phyloP scores from a whole-genome alignment of 2,888 invertebrate genomes.

The Drosophila rubida region DNA sequence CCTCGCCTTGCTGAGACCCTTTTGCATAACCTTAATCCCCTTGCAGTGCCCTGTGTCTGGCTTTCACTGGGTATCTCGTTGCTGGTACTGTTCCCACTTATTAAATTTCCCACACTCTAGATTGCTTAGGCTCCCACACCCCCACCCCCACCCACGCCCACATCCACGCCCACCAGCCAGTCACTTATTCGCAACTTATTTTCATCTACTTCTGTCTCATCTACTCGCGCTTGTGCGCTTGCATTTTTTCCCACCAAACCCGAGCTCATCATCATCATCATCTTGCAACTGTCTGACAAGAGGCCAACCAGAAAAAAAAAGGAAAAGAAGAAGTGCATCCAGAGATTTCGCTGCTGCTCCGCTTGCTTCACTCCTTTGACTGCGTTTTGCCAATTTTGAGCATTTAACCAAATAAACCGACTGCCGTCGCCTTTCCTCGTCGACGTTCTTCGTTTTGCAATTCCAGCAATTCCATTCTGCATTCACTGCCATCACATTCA shows the following conservation, averaged over 20 bases:
- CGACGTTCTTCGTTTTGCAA: background rate
- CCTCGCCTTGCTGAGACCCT: slow-evolving; percentile 16
- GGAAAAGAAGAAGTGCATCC: slow-evolving; percentile 40
- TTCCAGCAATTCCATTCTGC: slow-evolving; percentile 18
- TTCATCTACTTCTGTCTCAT: slow-evolving; percentile 8
- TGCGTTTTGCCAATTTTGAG: slow-evolving; percentile 74
- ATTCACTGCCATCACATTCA: slow-evolving; percentile 49
- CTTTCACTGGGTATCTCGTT: slow-evolving; percentile 33
- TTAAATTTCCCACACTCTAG: slow-evolving; percentile 74
- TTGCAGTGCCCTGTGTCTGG: background rate
- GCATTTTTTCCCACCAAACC: slow-evolving; percentile 70
- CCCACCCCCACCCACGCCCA: slow-evolving; percentile 27
- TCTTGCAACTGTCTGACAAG: slow-evolving; percentile 61
- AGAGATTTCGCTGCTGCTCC: slow-evolving; percentile 50
- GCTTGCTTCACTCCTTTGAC: background rate
- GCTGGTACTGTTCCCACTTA: slow-evolving; percentile 62
- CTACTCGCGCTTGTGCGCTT: slow-evolving; percentile 20
- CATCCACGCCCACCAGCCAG: slow-evolving; percentile 32
- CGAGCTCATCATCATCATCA: slow-evolving; percentile 60
- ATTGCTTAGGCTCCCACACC: slow-evolving; percentile 44
- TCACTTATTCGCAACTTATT: slow-evolving; percentile 15
- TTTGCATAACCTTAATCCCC: slow-evolving; percentile 48
- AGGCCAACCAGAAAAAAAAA: slow-evolving; percentile 35
- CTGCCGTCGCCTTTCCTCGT: slow-evolving; percentile 8
- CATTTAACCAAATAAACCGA: slow-evolving; percentile 77